Base-by-base conservation (phyloP, 2,888 invertebrate genomes). In the Laothoe populi region DNA sequence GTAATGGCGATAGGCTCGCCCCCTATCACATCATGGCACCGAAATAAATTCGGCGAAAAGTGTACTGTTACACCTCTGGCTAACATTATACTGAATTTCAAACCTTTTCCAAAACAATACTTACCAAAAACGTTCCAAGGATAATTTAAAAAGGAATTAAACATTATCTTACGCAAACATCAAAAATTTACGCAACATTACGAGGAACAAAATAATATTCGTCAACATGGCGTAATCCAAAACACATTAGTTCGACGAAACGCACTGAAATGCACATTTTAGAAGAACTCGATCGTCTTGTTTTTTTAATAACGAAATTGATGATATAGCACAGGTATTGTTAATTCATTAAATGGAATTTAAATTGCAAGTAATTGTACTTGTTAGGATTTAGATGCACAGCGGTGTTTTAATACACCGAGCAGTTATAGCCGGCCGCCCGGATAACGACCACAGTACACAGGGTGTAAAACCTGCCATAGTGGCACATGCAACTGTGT, bases 171-270 rank as follows among this genome's bases (percentile, higher is more conserved):
- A 44, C 19, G 10, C 24, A 13, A 46, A 21, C 23, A 46, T 8
- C 8, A 53, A 23, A n/a, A 11, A 11, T 78, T 82, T 81, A 81
- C 79, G 82, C 79, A 84, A 81, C 64, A 70, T 66, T 83, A 79
- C 78, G 68, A 62, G 72, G 82, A 82, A 84, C 77, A 75, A 71
- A 69, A 68, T 4, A 4, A 26, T 26, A 70, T 69, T 67, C 71
- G 66, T 73, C 69, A 60, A 74, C 40, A 66, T 78, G 72, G 73
- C 77, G 81, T 82, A 81, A 82, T 78, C 72, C 65, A 73, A 77
- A 74, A 75, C 75, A 72, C 72, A 68, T 61, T 64, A 63, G 63
- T 86, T 78, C 83, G 75, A 49, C 70, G 85, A 79, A 86, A 67
- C 63, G 7, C 62, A 69, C 75, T 73, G 77, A 77, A 80, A 79